phyloP scores from a whole-genome alignment of 2,888 invertebrate species.

The Osmoderma eremita region DNA sequence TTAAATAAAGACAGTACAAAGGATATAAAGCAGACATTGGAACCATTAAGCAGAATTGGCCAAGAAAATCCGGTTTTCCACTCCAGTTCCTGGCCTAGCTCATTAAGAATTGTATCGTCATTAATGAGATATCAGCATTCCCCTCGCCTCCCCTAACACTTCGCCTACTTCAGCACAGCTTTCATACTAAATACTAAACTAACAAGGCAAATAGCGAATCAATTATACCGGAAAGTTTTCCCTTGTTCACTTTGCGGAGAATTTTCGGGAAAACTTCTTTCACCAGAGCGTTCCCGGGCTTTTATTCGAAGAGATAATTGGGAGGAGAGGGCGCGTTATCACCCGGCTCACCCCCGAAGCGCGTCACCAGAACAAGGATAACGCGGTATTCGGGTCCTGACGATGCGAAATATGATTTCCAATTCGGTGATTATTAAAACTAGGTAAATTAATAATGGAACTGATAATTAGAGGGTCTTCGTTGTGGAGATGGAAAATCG shows the following conservation, averaged over 20 bases:
- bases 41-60: conserved; percentile 9
- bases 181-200: conserved; percentile 15
- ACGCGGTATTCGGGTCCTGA: neutral
- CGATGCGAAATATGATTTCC: conserved; percentile 21
- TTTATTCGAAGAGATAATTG: conserved; percentile 14
- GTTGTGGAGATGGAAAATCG: too few species aligned
- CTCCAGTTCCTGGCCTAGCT: conserved; percentile 14
- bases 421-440: conserved; percentile 13
- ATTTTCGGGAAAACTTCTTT: conserved; percentile 4
- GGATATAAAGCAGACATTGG: conserved; percentile 1
- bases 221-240: conserved; percentile 16
- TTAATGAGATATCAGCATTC: conserved; percentile 21
- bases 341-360: neutral
- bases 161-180: neutral
- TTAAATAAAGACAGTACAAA: neutral
- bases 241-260: neutral
- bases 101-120: conserved; percentile 31
- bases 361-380: conserved; percentile 9
- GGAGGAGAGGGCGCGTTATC: neutral
- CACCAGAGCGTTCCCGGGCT: neutral
- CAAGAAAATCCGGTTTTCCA: conserved; percentile 9
- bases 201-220: conserved; percentile 15
- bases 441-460: conserved; percentile 5
- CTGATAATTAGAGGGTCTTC: neutral
- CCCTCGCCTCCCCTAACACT: neutral